phyloP scores from a whole-genome alignment of 2,797 vertebrate species.

The Aldrovandia affinis region DNA sequence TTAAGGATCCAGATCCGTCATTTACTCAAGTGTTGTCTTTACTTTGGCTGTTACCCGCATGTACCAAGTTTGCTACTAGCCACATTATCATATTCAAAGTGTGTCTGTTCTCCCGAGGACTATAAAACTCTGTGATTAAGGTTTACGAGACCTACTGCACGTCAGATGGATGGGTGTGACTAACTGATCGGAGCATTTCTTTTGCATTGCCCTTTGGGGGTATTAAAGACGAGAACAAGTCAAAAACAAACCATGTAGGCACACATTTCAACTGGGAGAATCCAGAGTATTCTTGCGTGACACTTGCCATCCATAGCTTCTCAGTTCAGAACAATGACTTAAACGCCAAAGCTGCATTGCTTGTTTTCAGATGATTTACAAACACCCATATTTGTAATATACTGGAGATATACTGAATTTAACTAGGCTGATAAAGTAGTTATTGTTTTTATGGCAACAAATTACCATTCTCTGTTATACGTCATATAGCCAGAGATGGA shows the following conservation, averaged over 20 bases:
- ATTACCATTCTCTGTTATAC: slow-evolving; percentile 47
- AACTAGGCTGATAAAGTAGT: slow-evolving; percentile 47
- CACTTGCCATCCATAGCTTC: neutral
- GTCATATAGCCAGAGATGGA: slow-evolving; percentile 36
- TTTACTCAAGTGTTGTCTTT: no score
- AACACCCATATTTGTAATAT: neutral
- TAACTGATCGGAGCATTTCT: neutral
- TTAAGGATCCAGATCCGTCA: no score
- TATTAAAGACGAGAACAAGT: neutral
- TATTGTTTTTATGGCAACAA: slow-evolving; percentile 56
- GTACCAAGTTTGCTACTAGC: neutral
- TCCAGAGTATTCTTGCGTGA: neutral
- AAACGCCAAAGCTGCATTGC: slow-evolving; percentile 10
- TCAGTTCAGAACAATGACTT: slow-evolving; percentile 18
- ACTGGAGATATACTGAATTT: slow-evolving; percentile 3
- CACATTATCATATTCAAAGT: neutral
- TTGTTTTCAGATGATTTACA: slow-evolving; percentile 12
- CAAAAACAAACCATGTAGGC: neutral
- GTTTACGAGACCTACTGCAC: neutral
- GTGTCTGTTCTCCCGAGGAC: neutral
- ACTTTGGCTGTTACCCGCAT: no score
- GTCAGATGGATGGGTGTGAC: neutral
- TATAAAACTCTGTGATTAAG: neutral
- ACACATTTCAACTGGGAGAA: neutral
- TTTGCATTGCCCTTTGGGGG: neutral